Evolutionary conservation across 2,113 vertebrate genomes (phyloP).

Genomic region (Pachyramphus minor): DNA sequence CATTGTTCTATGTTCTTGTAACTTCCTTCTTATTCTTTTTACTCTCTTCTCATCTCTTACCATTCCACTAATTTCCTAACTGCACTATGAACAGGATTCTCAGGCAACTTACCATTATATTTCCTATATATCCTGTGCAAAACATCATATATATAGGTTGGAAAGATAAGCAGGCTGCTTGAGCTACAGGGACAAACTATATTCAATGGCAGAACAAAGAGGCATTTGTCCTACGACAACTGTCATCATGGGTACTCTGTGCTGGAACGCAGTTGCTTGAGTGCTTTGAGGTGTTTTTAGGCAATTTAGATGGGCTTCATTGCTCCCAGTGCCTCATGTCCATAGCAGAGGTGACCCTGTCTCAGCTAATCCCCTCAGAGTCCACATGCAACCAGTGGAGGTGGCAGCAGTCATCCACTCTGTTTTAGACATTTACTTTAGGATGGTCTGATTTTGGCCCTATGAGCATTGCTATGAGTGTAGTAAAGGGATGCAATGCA

Average conservation of each 20-base stretch:
- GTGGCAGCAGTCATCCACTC: background rate
- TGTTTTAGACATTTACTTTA: background rate
- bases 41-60: background rate
- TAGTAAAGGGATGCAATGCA: background rate
- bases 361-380: background rate
- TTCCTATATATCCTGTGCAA: background rate
- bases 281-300: background rate
- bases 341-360: background rate
- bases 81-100: background rate
- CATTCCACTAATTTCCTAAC: background rate
- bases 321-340: background rate
- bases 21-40: background rate
- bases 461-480: background rate
- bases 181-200: background rate
- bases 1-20: background rate
- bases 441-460: background rate
- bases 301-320: background rate
- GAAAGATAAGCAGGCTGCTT: background rate
- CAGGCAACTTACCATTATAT: background rate
- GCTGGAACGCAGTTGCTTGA: background rate
- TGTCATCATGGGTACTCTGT: background rate
- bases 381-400: background rate
- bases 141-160: background rate
- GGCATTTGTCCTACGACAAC: background rate
- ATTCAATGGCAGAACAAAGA: background rate